Conservation (phyloP, 2,888 invertebrate genomes). For the Belgica antarctica region DNA sequence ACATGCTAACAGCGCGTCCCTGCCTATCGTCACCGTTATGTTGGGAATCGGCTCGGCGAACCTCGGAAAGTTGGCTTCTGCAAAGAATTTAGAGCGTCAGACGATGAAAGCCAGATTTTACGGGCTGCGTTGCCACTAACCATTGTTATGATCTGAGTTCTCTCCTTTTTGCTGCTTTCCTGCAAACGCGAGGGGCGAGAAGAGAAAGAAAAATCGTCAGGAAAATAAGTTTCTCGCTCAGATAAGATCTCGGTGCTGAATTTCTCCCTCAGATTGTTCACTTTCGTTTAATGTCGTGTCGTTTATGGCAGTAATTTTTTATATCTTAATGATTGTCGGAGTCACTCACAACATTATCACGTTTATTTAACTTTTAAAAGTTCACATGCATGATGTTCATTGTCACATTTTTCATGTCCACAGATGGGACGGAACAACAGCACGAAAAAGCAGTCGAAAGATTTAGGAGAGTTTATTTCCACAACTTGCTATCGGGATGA, state of each 20-base stretch:
- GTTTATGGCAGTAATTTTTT: neutral
- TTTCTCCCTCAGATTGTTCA: too few relatives aligned
- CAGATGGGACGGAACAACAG: neutral
- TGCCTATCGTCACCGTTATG: conserved; percentile 83
- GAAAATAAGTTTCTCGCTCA: neutral
- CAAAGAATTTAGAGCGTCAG: conserved; percentile 14
- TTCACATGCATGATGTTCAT: too few relatives aligned
- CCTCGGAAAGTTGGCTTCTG: conserved; percentile 62
- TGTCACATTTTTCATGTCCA: neutral
- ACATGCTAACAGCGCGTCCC: conserved; percentile 83
- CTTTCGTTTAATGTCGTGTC: neutral
- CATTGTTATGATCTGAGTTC: conserved; percentile 12
- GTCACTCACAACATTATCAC: neutral
- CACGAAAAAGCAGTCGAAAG: neutral
- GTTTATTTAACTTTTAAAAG: neutral
- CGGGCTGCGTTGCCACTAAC: too few relatives aligned
- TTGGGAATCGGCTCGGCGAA: conserved; percentile 88
- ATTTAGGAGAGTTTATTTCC: neutral
- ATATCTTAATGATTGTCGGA: neutral
- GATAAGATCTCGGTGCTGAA: neutral
- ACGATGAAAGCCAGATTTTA: neutral
- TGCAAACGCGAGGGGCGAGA: neutral
- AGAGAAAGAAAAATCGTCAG: neutral
- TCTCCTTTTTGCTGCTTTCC: neutral
- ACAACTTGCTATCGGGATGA: neutral